Evolutionary conservation across 2,797 vertebrate genomes (phyloP).

Genomic region (Hapalemur alaotrensis): DNA sequence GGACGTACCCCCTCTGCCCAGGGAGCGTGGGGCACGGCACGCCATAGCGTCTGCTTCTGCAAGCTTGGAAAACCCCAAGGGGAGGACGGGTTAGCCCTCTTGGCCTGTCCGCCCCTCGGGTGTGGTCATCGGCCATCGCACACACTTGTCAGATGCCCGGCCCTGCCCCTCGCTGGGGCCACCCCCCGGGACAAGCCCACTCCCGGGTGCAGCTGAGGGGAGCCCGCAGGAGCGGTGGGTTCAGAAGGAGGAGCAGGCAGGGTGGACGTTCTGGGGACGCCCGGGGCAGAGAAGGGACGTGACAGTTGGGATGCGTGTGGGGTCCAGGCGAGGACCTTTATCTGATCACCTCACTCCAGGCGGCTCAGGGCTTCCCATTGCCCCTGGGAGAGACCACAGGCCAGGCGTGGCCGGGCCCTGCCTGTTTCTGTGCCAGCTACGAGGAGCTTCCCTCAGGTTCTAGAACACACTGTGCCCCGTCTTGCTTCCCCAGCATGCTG

Average conservation of each 20-base stretch:
- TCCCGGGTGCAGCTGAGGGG: too few species aligned
- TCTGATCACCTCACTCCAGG: not conserved
- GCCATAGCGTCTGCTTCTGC: not conserved
- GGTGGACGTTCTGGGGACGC: not conserved
- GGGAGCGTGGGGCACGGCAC: not conserved
- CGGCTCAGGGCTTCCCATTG: not conserved
- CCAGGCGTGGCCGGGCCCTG: not conserved
- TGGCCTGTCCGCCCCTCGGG: not conserved
- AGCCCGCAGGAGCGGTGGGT: not conserved
- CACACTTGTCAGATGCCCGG: too few species aligned
- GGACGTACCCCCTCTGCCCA: not conserved
- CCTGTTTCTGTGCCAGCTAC: not conserved
- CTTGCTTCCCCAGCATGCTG: not conserved
- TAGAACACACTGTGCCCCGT: not conserved
- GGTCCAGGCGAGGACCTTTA: not conserved
- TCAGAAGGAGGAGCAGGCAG: not conserved
- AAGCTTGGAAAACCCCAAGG: not conserved
- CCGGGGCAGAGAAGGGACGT: not conserved
- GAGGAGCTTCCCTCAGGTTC: not conserved
- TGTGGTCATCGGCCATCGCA: not conserved
- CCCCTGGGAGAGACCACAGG: not conserved
- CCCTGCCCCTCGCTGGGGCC: not conserved
- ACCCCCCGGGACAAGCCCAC: too few species aligned
- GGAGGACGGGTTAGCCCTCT: not conserved
- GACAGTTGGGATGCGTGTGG: rapidly evolving